These are phyloP conservation scores for Sebastes kiyomatsui DNA, from an alignment of 2,797 vertebrate species.

Conservation along the genomic window DNA sequence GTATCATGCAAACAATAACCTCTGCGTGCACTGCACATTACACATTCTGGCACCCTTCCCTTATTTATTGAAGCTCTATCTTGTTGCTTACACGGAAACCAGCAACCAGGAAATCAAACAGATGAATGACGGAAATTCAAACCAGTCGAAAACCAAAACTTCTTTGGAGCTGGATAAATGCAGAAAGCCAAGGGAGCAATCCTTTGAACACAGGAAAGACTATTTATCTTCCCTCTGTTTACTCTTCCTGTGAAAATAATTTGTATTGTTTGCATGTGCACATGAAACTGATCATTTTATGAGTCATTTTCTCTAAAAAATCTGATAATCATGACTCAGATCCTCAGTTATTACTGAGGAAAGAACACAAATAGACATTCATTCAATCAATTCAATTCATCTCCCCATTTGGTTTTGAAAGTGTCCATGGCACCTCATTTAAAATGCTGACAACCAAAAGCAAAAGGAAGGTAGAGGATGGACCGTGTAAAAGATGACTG, in stretches of 20 bases:
- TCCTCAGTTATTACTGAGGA: neutral
- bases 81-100: neutral
- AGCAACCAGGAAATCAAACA: slow-evolving; percentile 13
- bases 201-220: neutral
- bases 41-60: neutral
- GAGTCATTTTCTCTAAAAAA: neutral
- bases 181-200: neutral
- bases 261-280: neutral
- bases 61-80: slow-evolving; percentile 1
- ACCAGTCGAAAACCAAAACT: neutral
- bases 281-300: neutral
- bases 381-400: neutral
- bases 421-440: neutral
- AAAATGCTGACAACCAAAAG: neutral
- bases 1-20: slow-evolving; percentile 9
- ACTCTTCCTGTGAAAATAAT: neutral
- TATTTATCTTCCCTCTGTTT: neutral
- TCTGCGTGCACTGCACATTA: neutral
- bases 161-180: neutral
- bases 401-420: neutral
- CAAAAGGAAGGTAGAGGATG: neutral
- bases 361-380: neutral
- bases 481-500: neutral
- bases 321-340: neutral
- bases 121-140: slow-evolving; percentile 1